These are phyloP conservation scores for Platycnemis pennipes DNA, from an alignment of 2,888 invertebrate species.

Conservation along the genomic window DNA sequence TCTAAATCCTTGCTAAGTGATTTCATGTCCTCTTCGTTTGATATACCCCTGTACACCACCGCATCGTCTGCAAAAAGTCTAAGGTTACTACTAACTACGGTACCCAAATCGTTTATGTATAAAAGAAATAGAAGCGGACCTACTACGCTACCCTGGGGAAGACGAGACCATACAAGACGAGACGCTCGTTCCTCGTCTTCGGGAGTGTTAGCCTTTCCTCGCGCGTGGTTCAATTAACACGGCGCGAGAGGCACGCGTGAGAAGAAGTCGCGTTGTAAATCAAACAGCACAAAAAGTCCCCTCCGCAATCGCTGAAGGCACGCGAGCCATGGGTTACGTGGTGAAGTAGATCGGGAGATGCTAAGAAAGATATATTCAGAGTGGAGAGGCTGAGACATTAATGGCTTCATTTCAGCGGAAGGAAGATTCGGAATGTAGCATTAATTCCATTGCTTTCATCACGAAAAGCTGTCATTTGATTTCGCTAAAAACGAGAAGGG, in stretches of 20 bases:
- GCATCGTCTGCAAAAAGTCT: too few species aligned
- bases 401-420: not conserved
- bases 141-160: too few species aligned
- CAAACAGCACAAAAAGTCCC: not conserved
- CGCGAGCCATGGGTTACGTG: not conserved
- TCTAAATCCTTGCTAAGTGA: too few species aligned
- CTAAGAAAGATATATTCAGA: not conserved
- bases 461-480: not conserved
- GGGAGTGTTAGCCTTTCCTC: not conserved
- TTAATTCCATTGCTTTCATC: not conserved
- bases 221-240: constrained; percentile 27
- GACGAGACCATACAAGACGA: not conserved
- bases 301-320: not conserved
- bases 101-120: too few species aligned
- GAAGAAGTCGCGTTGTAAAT: not conserved
- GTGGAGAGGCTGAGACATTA: not conserved
- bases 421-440: not conserved
- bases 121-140: too few species aligned
- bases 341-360: not conserved
- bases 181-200: not conserved
- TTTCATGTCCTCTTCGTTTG: too few species aligned
- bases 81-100: too few species aligned
- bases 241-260: not conserved
- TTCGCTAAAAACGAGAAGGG: not conserved
- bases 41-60: too few species aligned